Percentiles rank a stretch among this genome's conserved stretches.
These are phyloP conservation scores for Anguilla marmorata DNA, from an alignment of 2,797 vertebrate genomes.

Conservation along the genomic window DNA sequence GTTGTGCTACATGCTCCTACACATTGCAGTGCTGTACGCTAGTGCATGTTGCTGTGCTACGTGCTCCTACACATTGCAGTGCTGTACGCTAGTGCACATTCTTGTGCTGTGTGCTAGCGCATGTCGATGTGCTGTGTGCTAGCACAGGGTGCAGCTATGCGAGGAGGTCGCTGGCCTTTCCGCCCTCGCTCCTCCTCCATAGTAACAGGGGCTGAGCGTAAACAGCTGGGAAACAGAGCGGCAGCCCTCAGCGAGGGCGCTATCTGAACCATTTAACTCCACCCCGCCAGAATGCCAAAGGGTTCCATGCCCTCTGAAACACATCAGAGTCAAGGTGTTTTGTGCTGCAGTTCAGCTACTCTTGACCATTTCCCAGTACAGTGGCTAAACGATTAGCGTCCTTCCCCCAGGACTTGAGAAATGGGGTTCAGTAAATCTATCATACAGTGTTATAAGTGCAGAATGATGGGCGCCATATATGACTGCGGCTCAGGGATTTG, in stretches of 20 bases:
- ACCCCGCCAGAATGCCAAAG: neutral
- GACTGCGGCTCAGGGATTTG: neutral
- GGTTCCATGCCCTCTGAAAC: neutral
- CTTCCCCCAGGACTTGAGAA: neutral
- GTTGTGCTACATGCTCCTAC: too few relatives aligned
- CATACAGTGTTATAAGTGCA: neutral
- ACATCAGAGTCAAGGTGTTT: neutral
- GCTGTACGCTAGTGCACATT: too few relatives aligned
- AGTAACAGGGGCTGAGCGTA: constrained; percentile 4
- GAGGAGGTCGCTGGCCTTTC: constrained; percentile 34
- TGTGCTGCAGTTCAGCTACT: neutral
- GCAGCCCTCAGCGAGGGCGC: neutral
- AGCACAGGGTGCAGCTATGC: neutral
- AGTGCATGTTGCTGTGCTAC: too few relatives aligned
- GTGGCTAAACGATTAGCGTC: neutral
- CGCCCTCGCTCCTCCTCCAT: constrained; percentile 1
- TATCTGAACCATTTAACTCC: neutral
- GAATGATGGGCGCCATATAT: too few relatives aligned
- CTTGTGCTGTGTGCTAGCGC: too few relatives aligned
- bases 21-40: too few relatives aligned
- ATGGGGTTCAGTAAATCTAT: neutral
- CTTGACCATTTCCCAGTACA: neutral
- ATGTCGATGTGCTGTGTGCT: neutral
- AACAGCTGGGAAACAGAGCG: constrained; percentile 34
- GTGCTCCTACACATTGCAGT: too few relatives aligned